Evolutionary conservation across 2,888 invertebrate genomes (phyloP), one percentile per base, ranked within the genome.

Genomic region (Apodemia mormo): DNA sequence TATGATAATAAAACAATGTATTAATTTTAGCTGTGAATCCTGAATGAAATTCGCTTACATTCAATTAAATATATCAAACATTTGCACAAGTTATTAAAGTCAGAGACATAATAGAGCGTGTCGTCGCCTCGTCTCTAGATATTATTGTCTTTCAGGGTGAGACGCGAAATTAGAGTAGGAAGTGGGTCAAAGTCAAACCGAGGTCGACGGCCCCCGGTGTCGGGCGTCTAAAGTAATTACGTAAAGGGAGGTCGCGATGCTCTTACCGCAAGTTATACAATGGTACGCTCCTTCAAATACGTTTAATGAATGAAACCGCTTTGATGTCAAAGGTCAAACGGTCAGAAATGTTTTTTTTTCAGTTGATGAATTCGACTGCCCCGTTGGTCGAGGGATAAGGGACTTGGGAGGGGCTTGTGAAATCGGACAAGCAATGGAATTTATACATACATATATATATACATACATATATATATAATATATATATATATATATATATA

Each of bases 121-220:
- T 67, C 69, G 69, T 68, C 66, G 65, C 61, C 66, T 66, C 70
- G 68, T 71, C 71, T 70, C 65, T 68, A 70, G 81, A 86, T 85
- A 83, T 68, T 68, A 68, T 85, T 85, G 85, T 86, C 83, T 85
- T 56, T 78, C 82, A 77, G 81, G 78, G 82, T 87, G 89, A 90
- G 87, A 85, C 87, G 86, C 81, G 89, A 87, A 92, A 92, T 92
- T 92, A 92, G 87, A 86, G 85, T 87, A 84, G 84, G 84, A 92
- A 92, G 85, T 92, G 82, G 92, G 92, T 92, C 92, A 92, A 92
- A 92, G 92, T 92, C 92, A 87, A 81, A 61, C 82, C 80, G 82
- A 84, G 91, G 90, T 89, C 91, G 87, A 78, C 84, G 90, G 73
- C 86, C 89, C 78, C 72, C 81, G 81, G 78, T 83, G 84, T 77